Evolutionary conservation across 2,797 vertebrate genomes (phyloP), one percentile per base, ranked within the genome.

Genomic region (Chloroceryle inda): DNA sequence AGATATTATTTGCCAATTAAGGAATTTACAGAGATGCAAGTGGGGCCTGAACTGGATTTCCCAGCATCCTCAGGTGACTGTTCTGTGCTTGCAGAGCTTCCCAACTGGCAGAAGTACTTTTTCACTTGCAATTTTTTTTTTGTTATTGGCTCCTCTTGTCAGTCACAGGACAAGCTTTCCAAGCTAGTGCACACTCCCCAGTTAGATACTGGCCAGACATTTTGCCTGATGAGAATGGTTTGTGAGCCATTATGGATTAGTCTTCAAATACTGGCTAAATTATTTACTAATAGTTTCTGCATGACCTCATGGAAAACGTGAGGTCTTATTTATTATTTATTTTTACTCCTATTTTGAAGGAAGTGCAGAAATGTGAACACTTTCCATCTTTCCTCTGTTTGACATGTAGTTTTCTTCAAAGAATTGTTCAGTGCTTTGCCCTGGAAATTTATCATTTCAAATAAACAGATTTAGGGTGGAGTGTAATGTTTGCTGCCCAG

Each of bases 1-100:
- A 71, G 81, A 69, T 79, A 55, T 67, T 79, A 55, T 67, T 67
- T 87, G 53, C 40, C 77, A 87, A n/a, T 92, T 79, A 82, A 90
- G 74, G 66, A 79, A 71, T 87, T 82, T 82, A 76, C 33, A 27
- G 31, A 72, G 37, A 66, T 88, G 63, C 59, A 86, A 90, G 42
- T 82, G 88, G 27, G 80, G 63, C 67, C 93, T 80, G 58, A 89
- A n/a, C 80, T 71, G 80, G 26, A 78, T 86, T 96, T 94, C 55
- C 31, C 63, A 59, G 47, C 35, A 35, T 87, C 27, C n/a, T 62
- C 59, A 63, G 29, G 73, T 88, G 82, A 92, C 66, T 63, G 13
- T 62, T 91, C 24, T 27, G 49, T 50, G 49, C 49, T 50, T 50
- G 49, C 26, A 50, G 26, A 50, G 49, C 49, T 50, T 50, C 49